These are phyloP conservation scores for Baronia brevicornis DNA, from an alignment of 2,888 invertebrate species.

Conservation along the genomic window DNA sequence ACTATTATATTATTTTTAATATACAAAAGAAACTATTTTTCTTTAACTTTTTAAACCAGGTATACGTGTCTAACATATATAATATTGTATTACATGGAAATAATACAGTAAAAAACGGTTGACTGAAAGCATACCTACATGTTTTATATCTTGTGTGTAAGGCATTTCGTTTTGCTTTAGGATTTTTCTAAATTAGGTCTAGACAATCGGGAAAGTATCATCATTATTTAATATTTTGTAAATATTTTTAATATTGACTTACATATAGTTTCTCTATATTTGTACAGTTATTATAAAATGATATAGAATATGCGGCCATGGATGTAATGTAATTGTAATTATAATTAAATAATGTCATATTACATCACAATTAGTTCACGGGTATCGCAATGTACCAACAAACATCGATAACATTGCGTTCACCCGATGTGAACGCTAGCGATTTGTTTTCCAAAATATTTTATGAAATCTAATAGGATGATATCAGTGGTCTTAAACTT, in stretches of 20 bases:
- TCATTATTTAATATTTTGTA: conserved; percentile 50
- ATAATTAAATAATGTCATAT: conserved; percentile 26
- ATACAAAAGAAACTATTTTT: too few species aligned
- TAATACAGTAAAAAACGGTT: too few species aligned
- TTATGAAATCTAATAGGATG: conserved; percentile 56
- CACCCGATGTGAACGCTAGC: conserved; percentile 38
- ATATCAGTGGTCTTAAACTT: conserved; percentile 71
- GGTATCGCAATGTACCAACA: conserved; percentile 51
- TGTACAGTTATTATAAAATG: conserved; percentile 61
- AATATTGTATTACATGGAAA: too few species aligned
- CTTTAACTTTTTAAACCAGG: too few species aligned
- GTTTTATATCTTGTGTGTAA: too few species aligned
- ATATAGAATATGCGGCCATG: conserved; percentile 57
- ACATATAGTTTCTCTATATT: conserved; percentile 43
- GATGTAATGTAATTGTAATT: conserved; percentile 45
- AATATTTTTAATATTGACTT: conserved; percentile 53
- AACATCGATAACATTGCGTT: conserved; percentile 43
- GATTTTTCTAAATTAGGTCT: too few species aligned
- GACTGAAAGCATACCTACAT: too few species aligned
- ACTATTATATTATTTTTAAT: too few species aligned
- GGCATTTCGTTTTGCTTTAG: too few species aligned
- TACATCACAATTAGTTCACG: conserved; percentile 55
- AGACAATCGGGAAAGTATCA: too few species aligned
- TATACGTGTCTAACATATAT: too few species aligned
- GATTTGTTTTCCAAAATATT: conserved; percentile 54